phyloP scores from a whole-genome alignment of 2,113 vertebrate genomes.

The Salvator merianae region DNA sequence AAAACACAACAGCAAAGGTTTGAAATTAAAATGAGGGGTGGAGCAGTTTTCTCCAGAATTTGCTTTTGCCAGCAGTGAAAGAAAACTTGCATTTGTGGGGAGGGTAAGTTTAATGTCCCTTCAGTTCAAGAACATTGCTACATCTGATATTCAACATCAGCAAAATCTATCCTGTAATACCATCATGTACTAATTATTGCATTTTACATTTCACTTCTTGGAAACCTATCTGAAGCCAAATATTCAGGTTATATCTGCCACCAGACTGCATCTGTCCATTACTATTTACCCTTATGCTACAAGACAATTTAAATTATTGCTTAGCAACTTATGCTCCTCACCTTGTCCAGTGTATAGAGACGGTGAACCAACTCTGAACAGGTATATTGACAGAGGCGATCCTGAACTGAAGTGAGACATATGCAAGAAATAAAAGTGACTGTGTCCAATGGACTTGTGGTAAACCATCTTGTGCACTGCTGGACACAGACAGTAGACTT shows the following conservation, averaged over 20 bases:
- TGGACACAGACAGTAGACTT: background rate
- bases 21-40: background rate
- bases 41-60: constrained; percentile 20
- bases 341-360: background rate
- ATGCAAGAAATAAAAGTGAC: background rate
- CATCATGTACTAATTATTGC: constrained; percentile 17
- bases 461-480: background rate
- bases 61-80: constrained; percentile 32
- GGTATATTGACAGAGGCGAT: background rate
- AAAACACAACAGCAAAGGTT: constrained; percentile 41
- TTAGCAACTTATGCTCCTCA: background rate
- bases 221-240: constrained; percentile 20
- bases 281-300: no score
- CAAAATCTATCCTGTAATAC: constrained; percentile 29
- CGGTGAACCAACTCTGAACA: background rate
- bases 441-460: background rate
- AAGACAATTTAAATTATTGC: background rate
- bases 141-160: constrained; percentile 21
- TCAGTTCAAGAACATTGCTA: constrained; percentile 31
- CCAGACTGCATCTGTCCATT: constrained; percentile 17
- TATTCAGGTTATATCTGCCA: constrained; percentile 23
- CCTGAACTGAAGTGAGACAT: background rate
- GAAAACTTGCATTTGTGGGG: constrained; percentile 36
- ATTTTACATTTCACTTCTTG: constrained; percentile 45
- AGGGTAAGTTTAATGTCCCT: constrained; percentile 1